A percentile compares a stretch with the other conserved stretches of the same genome.
Conservation (phyloP, 2,113 vertebrate species). For the Bothrops jararaca region DNA sequence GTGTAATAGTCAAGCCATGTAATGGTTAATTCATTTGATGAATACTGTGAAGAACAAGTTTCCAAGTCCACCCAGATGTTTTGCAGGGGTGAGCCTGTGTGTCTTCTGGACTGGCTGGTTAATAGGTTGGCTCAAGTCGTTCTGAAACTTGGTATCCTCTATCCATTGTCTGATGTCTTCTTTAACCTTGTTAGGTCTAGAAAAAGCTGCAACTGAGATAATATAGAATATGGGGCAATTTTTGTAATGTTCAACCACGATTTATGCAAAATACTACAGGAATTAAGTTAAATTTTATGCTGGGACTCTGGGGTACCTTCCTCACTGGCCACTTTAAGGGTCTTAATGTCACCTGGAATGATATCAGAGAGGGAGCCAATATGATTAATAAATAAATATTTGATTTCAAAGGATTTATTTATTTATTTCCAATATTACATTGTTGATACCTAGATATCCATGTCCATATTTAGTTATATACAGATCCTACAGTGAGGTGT, state of each 20-base stretch:
- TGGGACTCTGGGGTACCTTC: neutral
- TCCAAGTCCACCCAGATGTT: neutral
- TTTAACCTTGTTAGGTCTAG: neutral
- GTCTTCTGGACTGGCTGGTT: neutral
- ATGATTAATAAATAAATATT: no score
- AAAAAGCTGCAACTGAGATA: neutral
- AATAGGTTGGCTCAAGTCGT: neutral
- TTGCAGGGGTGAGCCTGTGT: neutral
- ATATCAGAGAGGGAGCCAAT: no score
- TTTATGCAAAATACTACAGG: neutral
- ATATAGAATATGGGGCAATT: neutral
- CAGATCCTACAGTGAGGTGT: neutral
- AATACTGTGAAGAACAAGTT: neutral
- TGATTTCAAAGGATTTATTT: neutral
- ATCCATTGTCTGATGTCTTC: neutral
- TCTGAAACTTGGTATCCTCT: neutral
- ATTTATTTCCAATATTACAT: neutral
- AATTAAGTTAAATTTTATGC: neutral
- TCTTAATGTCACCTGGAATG: no score
- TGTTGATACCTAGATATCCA: neutral
- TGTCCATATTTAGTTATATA: neutral
- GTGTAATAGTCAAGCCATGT: neutral
- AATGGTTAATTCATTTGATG: neutral
- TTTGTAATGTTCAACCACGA: neutral
- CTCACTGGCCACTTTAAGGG: neutral